These are phyloP conservation scores for Thalassarche chlororhynchos DNA, from an alignment of 2,113 vertebrate species.

Conservation along the genomic window DNA sequence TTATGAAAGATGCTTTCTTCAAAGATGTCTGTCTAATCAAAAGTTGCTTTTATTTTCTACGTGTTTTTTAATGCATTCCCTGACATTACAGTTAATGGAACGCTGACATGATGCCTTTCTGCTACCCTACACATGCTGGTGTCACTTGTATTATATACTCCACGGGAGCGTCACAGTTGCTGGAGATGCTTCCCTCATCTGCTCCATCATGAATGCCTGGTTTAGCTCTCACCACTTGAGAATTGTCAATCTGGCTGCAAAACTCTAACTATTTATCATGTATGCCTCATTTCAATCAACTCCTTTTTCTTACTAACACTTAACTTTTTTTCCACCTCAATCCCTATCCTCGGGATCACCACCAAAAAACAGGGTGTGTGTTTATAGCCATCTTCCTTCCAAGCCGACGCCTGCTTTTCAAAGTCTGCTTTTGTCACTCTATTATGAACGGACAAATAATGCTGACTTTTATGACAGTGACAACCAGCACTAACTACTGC, in stretches of 20 bases:
- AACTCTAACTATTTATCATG: neutral
- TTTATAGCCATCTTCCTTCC: neutral
- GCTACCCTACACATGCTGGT: neutral
- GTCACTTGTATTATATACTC: no score
- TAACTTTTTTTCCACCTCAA: neutral
- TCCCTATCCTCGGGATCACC: neutral
- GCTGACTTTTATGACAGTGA: neutral
- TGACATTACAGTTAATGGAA: neutral
- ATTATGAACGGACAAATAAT: neutral
- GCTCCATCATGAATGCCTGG: neutral
- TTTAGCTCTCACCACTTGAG: neutral
- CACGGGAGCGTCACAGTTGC: neutral
- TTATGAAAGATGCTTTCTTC: neutral
- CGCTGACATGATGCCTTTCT: neutral
- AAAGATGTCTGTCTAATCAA: neutral
- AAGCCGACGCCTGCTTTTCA: neutral
- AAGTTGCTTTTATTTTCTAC: neutral
- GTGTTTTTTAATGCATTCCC: neutral
- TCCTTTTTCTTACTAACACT: neutral
- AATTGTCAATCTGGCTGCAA: neutral
- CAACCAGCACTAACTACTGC: neutral
- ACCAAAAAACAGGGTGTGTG: neutral
- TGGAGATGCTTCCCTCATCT: neutral
- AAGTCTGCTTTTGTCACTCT: neutral
- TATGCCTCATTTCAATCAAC: neutral